Evolutionary conservation across 2,888 invertebrate species (phyloP).

Genomic region (Drosophila rubida): DNA sequence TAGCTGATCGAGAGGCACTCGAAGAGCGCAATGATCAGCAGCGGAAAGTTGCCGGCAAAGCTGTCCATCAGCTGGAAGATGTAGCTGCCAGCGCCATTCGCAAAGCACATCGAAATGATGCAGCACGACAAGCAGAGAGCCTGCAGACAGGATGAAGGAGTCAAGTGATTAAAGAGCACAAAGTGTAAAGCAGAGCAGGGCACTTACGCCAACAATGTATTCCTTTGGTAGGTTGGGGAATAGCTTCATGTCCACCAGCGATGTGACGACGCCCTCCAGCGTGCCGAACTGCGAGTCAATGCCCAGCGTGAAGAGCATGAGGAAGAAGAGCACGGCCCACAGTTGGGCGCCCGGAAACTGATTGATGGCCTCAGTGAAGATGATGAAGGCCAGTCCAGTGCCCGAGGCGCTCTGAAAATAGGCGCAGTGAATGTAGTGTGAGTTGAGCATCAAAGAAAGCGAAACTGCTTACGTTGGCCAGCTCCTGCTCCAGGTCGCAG

Average conservation of each 20-base stretch:
- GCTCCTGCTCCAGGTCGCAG: constrained; percentile 93
- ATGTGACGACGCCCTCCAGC: constrained; percentile 97
- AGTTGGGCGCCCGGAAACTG: constrained; percentile 98
- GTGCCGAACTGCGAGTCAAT: constrained; percentile 99
- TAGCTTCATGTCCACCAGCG: constrained; percentile 97
- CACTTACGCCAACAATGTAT: constrained; percentile 90
- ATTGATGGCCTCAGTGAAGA: constrained; percentile 98
- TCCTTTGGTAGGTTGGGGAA: constrained; percentile 96
- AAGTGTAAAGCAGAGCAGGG: too few species aligned
- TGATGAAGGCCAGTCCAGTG: constrained; percentile 97
- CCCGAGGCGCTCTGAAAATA: constrained; percentile 94
- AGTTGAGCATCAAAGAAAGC: neutral
- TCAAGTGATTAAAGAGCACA: neutral
- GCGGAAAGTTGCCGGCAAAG: constrained; percentile 96
- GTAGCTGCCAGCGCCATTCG: constrained; percentile 97
- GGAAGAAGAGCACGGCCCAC: constrained; percentile 98
- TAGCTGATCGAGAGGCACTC: constrained; percentile 97
- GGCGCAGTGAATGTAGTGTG: too few species aligned
- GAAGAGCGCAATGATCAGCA: constrained; percentile 96
- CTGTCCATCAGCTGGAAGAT: constrained; percentile 97
- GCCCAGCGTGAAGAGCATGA: constrained; percentile 98
- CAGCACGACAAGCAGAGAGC: constrained; percentile 92
- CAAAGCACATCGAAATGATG: constrained; percentile 94
- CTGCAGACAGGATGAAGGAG: constrained; percentile 54
- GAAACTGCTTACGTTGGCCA: constrained; percentile 91